Evolutionary conservation across 2,888 invertebrate species (phyloP).

Genomic region (Parnassius mnemosyne): DNA sequence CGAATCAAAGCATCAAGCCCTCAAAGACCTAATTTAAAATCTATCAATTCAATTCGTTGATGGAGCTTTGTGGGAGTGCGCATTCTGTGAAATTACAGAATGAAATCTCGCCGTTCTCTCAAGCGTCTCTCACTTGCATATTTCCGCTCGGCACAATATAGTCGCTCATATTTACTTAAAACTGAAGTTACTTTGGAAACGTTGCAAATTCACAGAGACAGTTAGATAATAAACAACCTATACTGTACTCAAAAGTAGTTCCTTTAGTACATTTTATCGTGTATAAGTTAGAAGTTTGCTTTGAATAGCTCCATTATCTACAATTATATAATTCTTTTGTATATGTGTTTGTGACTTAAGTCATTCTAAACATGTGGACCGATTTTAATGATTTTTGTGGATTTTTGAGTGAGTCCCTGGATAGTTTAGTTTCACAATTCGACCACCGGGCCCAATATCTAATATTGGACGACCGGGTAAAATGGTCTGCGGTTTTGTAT

Average conservation of each 20-base stretch:
- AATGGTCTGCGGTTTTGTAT: too few relatives aligned
- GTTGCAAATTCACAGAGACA: background rate
- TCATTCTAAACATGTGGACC: too few relatives aligned
- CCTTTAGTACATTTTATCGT: too few relatives aligned
- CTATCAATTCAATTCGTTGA: background rate
- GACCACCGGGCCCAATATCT: too few relatives aligned
- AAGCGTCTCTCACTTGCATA: slow-evolving; percentile 10
- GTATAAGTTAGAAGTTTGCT: too few relatives aligned
- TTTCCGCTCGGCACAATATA: background rate
- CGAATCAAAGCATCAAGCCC: background rate
- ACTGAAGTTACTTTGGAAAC: background rate
- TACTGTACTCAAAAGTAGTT: background rate
- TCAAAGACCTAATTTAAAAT: background rate
- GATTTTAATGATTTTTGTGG: too few relatives aligned
- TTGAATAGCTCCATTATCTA: too few relatives aligned
- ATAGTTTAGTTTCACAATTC: too few relatives aligned
- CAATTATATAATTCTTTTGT: too few relatives aligned
- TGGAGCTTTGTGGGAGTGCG: background rate
- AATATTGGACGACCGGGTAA: too few relatives aligned
- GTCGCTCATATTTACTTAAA: slow-evolving; percentile 8
- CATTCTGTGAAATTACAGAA: slow-evolving; percentile 6
- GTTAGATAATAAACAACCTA: background rate
- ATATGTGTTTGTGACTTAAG: too few relatives aligned
- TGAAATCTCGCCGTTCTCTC: background rate
- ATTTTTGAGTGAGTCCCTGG: too few relatives aligned